Evolutionary conservation across 2,888 invertebrate species (phyloP), one percentile per base, ranked within the genome.

Genomic region (Antheraea assamensis): DNA sequence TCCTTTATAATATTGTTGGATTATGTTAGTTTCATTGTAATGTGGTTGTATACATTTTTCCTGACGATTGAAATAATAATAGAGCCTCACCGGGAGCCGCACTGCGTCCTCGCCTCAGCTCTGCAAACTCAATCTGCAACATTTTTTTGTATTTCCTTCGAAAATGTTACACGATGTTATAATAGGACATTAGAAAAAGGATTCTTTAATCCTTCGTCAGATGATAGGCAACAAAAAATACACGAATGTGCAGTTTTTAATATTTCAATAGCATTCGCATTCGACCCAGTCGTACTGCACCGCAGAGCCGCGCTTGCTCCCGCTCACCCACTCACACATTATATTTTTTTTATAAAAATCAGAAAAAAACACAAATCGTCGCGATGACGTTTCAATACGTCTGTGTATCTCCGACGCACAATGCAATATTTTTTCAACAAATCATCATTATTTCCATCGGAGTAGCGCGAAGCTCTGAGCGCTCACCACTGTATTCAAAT

Each of bases 331-430:
- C 52, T 31, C 71, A 21, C 55, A 10, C 3, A 17, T 8, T n/a
- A 49, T 1, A 0, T 52, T 71, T 27, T 58, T 31, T 31, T 55
- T 42, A 71, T 31, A 24, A 7, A 35, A 31, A 35, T 35, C 66
- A 68, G 30, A 68, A 68, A 68, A n/a, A 72, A 71, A 76, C 75
- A 79, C 83, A 81, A 82, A 83, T 86, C 78, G 72, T 71, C 74
- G 75, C 76, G 82, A 82, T 86, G 88, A 90, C 87, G 87, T 85
- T 86, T 90, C 89, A 90, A 91, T 91, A 87, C 83, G 68, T 68
- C 35, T 35, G 31, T n/a, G 24, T 68, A 21, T 82, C 79, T 71
- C 71, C 77, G 77, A 76, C 74, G 71, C 68, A 47, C 70, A 73
- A 70, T 75, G 79, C 77, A 78, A 81, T 77, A 61, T 61, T 66